These are phyloP conservation scores for Galago senegalensis DNA, from an alignment of 2,797 vertebrate genomes.

Conservation along the genomic window DNA sequence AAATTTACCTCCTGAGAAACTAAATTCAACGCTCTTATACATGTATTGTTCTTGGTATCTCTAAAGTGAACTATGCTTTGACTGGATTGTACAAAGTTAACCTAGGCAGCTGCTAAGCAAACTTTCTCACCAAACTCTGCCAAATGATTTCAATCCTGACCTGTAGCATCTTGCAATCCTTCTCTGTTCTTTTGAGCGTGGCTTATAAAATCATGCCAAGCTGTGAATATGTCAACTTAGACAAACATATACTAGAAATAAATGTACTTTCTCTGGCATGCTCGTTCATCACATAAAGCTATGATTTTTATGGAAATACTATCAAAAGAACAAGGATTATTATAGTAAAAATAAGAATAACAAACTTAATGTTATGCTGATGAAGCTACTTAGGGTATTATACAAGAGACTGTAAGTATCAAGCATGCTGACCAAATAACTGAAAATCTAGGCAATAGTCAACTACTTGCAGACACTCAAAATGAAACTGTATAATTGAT, in stretches of 20 bases:
- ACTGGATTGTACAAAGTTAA: background rate
- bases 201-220: background rate
- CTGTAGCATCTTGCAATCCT: background rate
- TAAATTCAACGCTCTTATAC: background rate
- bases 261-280: background rate
- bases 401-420: background rate
- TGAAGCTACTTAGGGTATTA: background rate
- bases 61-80: background rate
- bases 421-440: background rate
- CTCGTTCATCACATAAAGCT: background rate
- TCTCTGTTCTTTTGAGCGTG: background rate
- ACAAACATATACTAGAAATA: background rate
- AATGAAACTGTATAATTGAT: background rate
- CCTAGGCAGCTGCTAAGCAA: background rate
- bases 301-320: background rate
- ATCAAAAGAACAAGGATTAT: background rate
- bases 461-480: background rate
- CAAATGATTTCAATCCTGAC: background rate
- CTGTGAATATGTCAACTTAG: background rate
- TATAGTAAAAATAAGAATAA: background rate
- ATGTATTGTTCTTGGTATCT: background rate
- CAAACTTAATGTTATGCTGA: background rate
- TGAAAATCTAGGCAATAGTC: background rate
- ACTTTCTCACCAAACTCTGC: slow-evolving; percentile 42
- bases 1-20: slow-evolving; percentile 17